Evolutionary conservation across 2,888 invertebrate species (phyloP).

Genomic region (Eupithecia exiguata): DNA sequence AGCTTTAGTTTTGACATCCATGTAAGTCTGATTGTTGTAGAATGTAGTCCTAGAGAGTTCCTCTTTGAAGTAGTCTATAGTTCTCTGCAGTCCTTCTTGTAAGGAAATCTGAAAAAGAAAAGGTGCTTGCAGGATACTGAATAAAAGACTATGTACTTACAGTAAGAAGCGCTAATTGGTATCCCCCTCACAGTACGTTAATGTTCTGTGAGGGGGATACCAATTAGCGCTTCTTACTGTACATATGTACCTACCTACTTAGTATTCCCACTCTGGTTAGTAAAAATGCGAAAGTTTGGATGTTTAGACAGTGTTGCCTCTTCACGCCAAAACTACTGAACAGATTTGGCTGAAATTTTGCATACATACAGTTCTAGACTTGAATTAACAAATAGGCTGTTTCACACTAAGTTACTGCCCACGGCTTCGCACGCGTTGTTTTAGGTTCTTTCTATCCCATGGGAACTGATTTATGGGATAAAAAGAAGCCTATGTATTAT

Average conservation of each 20-base stretch:
- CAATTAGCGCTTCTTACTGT: too few species aligned
- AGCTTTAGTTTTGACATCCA: slow-evolving; percentile 70
- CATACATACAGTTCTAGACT: neutral
- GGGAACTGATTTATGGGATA: too few species aligned
- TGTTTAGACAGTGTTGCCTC: neutral
- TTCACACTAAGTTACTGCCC: too few species aligned
- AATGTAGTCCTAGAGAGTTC: slow-evolving; percentile 87
- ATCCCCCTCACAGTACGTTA: too few species aligned
- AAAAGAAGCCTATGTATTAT: too few species aligned
- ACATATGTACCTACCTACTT: too few species aligned
- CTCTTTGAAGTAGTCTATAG: slow-evolving; percentile 96
- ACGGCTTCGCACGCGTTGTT: too few species aligned
- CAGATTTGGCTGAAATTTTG: neutral
- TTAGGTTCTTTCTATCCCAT: too few species aligned
- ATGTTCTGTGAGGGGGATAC: too few species aligned
- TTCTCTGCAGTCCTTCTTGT: slow-evolving; percentile 93
- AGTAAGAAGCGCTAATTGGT: too few species aligned
- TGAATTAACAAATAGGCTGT: neutral
- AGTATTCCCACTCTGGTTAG: too few species aligned
- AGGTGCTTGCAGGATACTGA: neutral
- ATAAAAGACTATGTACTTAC: neutral
- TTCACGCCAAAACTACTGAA: neutral
- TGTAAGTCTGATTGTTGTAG: slow-evolving; percentile 78
- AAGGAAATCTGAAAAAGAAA: slow-evolving; percentile 86
- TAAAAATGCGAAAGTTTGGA: neutral